Conservation (phyloP, 2,797 vertebrate species). For the Danio jaintianensis region DNA sequence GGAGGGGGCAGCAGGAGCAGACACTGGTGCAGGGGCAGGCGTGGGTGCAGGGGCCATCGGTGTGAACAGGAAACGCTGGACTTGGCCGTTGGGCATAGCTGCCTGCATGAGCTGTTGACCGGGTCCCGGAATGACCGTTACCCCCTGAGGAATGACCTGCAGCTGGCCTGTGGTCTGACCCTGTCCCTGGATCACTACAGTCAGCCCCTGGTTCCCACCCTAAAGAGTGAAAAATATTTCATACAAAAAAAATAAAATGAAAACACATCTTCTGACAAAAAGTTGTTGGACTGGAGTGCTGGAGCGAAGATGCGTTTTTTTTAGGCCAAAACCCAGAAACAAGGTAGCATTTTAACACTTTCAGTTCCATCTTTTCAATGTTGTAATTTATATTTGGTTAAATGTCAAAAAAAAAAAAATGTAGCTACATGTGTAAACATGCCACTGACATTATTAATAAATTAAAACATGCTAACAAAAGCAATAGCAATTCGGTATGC, state of each 20-base stretch:
- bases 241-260: no score
- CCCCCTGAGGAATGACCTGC: conserved; percentile 95
- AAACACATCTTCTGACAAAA: no score
- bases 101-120: conserved; percentile 99
- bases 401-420: no score
- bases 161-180: conserved; percentile 96
- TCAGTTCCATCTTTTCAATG: no score
- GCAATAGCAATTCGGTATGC: no score
- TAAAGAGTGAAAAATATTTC: conserved; percentile 67
- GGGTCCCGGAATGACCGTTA: conserved; percentile 91
- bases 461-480: no score
- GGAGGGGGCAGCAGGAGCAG: conserved; percentile 62
- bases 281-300: neutral
- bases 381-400: no score
- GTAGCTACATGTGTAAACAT: no score
- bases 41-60: conserved; percentile 76
- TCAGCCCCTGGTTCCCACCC: conserved; percentile 95
- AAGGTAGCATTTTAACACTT: no score
- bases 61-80: conserved; percentile 97
- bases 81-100: conserved; percentile 97
- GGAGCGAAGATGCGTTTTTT: neutral
- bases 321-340: neutral
- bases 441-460: no score
- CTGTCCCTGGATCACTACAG: conserved; percentile 98
- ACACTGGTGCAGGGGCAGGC: conserved; percentile 24